These are phyloP conservation scores for Lobophora halterata DNA, from an alignment of 2,888 invertebrate genomes.

Conservation along the genomic window DNA sequence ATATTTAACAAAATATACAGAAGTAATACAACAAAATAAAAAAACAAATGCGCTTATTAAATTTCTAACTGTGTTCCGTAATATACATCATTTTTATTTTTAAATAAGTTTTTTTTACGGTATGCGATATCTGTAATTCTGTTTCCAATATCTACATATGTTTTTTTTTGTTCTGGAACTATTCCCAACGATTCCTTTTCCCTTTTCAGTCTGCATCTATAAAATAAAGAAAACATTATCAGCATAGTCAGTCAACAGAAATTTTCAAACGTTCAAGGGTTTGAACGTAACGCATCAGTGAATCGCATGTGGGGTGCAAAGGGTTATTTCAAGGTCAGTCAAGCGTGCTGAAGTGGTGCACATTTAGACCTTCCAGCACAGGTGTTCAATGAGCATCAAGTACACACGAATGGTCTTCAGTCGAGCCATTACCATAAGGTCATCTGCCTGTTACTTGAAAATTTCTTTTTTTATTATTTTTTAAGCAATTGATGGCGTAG, in stretches of 20 bases:
- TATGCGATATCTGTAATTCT: no score
- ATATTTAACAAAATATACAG: no score
- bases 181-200: no score
- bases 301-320: constrained; percentile 2
- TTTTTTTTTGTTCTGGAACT: no score
- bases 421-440: neutral
- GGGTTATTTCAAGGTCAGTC: constrained; percentile 20
- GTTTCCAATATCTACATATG: no score
- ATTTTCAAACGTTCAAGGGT: neutral
- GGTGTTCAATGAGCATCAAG: constrained; percentile 13
- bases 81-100: no score
- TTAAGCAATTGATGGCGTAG: no score
- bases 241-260: no score
- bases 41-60: no score
- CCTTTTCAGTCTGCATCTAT: no score
- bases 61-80: no score
- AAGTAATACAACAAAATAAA: neutral
- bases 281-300: constrained; percentile 5
- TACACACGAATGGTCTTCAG: neutral
- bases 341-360: constrained; percentile 16
- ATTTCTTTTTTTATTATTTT: neutral
- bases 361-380: constrained; percentile 10
- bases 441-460: neutral
- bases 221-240: neutral
- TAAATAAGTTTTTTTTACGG: no score